A percentile compares a stretch with the other conserved stretches of the same genome.
Evolutionary conservation across 2,113 vertebrate species (phyloP).

Genomic region (Megaceryle maxima): DNA sequence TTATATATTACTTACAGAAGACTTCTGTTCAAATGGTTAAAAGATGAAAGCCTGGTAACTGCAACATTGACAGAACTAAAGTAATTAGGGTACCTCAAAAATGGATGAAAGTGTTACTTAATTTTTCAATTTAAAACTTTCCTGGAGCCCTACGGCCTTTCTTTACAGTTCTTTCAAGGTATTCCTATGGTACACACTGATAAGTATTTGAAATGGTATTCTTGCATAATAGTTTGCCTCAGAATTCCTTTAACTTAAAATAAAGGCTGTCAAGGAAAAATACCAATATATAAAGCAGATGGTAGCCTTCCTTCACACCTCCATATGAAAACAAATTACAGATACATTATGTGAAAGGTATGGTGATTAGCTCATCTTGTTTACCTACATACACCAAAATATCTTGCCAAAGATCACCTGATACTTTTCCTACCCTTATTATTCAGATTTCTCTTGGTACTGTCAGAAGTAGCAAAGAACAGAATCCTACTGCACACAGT

Average conservation of each 20-base stretch:
- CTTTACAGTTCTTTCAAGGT: conserved; percentile 4
- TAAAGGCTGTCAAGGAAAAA: conserved; percentile 57
- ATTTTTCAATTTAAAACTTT: conserved; percentile 54
- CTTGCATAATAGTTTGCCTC: conserved; percentile 34
- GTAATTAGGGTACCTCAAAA: conserved; percentile 32
- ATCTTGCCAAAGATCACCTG: background rate
- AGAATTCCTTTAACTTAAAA: conserved; percentile 54
- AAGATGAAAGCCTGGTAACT: conserved; percentile 37
- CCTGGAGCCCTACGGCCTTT: conserved; percentile 10
- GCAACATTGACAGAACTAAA: background rate
- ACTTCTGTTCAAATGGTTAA: conserved; percentile 8
- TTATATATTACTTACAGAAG: background rate
- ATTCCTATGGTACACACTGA: background rate
- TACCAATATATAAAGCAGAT: conserved; percentile 57
- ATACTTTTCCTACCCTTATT: background rate
- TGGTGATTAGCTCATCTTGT: conserved; percentile 48
- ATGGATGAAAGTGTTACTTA: background rate
- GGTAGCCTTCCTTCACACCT: conserved; percentile 53
- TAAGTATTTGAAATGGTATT: background rate
- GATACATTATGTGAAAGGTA: conserved; percentile 37
- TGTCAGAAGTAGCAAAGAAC: background rate
- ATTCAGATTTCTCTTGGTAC: background rate
- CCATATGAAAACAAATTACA: conserved; percentile 52
- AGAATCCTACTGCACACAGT: background rate
- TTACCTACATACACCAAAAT: conserved; percentile 43